These are phyloP conservation scores for Augiades crinisus DNA, from an alignment of 2,888 invertebrate species.

Conservation along the genomic window DNA sequence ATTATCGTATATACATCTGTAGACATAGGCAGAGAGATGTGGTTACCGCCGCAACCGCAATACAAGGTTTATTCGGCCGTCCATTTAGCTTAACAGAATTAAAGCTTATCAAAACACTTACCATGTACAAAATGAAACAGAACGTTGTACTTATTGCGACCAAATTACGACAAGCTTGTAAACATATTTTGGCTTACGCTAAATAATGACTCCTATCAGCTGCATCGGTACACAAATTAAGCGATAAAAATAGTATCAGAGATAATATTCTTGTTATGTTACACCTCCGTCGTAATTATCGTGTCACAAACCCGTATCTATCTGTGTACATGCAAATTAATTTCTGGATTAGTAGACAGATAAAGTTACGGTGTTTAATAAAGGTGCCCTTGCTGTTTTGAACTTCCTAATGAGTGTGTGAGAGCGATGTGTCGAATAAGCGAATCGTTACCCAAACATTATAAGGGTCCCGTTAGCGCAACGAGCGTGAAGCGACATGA, in stretches of 20 bases:
- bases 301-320: conserved; percentile 46
- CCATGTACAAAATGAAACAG: too few relatives aligned
- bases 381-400: conserved; percentile 2
- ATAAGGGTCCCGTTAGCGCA: not conserved
- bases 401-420: conserved; percentile 9
- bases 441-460: not conserved
- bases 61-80: too few relatives aligned
- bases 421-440: conserved; percentile 14
- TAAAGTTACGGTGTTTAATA: conserved; percentile 39
- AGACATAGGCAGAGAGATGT: too few relatives aligned
- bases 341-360: conserved; percentile 49
- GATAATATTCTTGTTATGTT: conserved; percentile 47
- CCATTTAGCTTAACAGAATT: too few relatives aligned
- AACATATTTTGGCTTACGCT: too few relatives aligned
- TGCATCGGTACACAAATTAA: conserved; percentile 27
- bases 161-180: too few relatives aligned
- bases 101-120: too few relatives aligned
- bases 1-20: too few relatives aligned
- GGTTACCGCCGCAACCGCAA: too few relatives aligned
- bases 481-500: not conserved
- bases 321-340: conserved; percentile 56
- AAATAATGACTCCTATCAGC: conserved; percentile 3
- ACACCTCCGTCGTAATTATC: conserved; percentile 52
- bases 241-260: conserved; percentile 28
- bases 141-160: too few relatives aligned